Evolutionary conservation across 2,888 invertebrate species (phyloP).

Genomic region (Hirtodrosophila confusa): DNA sequence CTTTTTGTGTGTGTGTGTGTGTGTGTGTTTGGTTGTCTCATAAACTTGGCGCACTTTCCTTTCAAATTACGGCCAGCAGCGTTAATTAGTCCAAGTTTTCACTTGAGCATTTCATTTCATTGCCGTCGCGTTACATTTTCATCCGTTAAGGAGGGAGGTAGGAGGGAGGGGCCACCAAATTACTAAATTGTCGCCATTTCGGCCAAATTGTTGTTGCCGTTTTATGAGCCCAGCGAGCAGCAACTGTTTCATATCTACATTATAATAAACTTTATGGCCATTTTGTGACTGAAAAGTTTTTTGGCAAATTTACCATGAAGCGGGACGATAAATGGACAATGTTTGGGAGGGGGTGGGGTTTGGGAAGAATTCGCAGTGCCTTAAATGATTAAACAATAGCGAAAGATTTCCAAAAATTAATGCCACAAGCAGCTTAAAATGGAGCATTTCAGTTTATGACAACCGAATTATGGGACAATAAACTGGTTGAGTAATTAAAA

Average conservation of each 20-base stretch:
- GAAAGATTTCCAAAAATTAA: constrained; percentile 25
- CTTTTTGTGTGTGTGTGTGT: neutral
- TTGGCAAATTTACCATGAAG: constrained; percentile 29
- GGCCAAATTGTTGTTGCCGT: constrained; percentile 29
- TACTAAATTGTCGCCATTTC: constrained; percentile 49
- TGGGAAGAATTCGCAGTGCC: constrained; percentile 29
- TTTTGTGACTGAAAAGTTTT: constrained; percentile 67
- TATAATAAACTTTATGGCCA: constrained; percentile 74
- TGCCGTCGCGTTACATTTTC: constrained; percentile 29
- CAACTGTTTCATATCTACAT: constrained; percentile 47
- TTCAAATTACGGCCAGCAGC: constrained; percentile 46
- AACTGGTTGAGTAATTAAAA: constrained; percentile 27
- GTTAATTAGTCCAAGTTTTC: constrained; percentile 74
- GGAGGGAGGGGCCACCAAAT: neutral
- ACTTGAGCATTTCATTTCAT: constrained; percentile 59
- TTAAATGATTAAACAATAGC: constrained; percentile 40
- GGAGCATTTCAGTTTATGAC: constrained; percentile 24
- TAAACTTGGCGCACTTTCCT: constrained; percentile 54
- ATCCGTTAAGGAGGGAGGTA: neutral
- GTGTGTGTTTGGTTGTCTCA: constrained; percentile 14
- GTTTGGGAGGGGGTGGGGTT: constrained; percentile 1
- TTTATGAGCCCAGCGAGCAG: constrained; percentile 29
- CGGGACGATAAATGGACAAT: constrained; percentile 12
- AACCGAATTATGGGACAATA: constrained; percentile 15
- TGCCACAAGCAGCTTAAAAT: constrained; percentile 21